phyloP scores from a whole-genome alignment of 1,140 invertebrate genomes.

The Scaptomyza graminum region DNA sequence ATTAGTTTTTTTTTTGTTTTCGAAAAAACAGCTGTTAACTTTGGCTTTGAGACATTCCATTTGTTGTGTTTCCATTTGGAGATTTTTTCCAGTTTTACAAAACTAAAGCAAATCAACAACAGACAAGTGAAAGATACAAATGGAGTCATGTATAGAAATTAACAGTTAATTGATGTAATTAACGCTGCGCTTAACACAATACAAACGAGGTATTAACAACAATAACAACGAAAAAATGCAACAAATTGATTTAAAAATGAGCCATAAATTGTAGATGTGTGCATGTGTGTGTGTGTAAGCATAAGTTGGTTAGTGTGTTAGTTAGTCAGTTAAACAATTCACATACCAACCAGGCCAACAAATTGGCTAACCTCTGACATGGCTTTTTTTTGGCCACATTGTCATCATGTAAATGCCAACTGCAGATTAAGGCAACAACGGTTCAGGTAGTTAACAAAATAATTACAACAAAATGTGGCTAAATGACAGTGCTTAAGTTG shows the following conservation, averaged over 20 bases:
- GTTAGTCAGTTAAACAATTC: constrained; percentile 4
- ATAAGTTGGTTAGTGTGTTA: background rate
- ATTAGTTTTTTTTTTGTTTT: background rate
- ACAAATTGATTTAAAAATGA: constrained; percentile 75
- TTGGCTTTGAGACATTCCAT: background rate
- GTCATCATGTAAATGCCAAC: constrained; percentile 31
- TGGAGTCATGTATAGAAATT: constrained; percentile 53
- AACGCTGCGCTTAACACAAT: constrained; percentile 47
- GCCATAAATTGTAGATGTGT: constrained; percentile 44
- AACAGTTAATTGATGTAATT: constrained; percentile 67
- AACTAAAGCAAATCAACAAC: constrained; percentile 21
- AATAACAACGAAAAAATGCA: constrained; percentile 52
- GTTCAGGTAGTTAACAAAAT: constrained; percentile 36
- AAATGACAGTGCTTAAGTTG: constrained; percentile 10
- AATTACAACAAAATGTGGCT: constrained; percentile 11
- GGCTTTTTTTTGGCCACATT: constrained; percentile 35
- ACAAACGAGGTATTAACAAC: constrained; percentile 32
- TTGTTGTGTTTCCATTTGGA: constrained; percentile 13
- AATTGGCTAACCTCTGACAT: constrained; percentile 54
- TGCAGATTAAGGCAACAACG: constrained; percentile 17
- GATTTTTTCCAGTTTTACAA: constrained; percentile 27
- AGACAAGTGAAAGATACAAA: constrained; percentile 32
- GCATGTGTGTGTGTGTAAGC: constrained; percentile 9
- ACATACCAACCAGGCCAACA: constrained; percentile 10
- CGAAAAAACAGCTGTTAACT: background rate